Evolutionary conservation across 2,888 invertebrate species (phyloP), one percentile per base, ranked within the genome.

Genomic region (Pandemis heparana): DNA sequence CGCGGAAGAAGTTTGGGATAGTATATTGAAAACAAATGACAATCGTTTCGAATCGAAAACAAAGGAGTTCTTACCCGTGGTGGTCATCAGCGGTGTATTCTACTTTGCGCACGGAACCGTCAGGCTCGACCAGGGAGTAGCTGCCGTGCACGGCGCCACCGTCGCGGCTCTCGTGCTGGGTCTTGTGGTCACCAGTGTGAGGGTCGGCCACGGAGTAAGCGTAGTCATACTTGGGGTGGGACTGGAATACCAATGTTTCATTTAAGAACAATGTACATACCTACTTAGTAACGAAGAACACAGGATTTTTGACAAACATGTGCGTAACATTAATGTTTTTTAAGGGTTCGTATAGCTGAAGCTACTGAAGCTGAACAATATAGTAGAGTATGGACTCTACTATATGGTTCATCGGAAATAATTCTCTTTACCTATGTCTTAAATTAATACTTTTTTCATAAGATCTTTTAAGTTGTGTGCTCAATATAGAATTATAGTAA

Each of bases 111-210:
- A 95, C 91, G 82, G 95, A 95, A 85, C 96, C 96, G 81, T 95
- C 95, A 72, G 96, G 95, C 82, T 96, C 96, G 70, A 95, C 95
- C 64, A 96, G 92, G 65, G 95, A 95, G 92, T 96, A 96, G 87
- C 95, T 95, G 75, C 96, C 96, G 82, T 95, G 95, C 62, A 96
- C 96, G 78, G 95, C 95, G 80, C 96, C 95, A 76, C 96, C 96
- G 85, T 95, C 95, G 80, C 95, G 94, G 88, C 94, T 92, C 90
- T 96, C 95, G 79, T 94, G 92, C 85, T 96, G 96, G 83, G 93
- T 90, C 91, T 96, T 95, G 89, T 95, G 95, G 90, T 95, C 96
- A 51, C 95, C 96, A 79, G 95, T 95, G 85, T 95, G 95, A 9
- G 94, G 95, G 85, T 96, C 96, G 75, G 95, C 94, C 74, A 95